Evolutionary conservation across 1,140 invertebrate species (phyloP), one percentile per base, ranked within the genome.

Genomic region (Stratiolaelaps scimitus): DNA sequence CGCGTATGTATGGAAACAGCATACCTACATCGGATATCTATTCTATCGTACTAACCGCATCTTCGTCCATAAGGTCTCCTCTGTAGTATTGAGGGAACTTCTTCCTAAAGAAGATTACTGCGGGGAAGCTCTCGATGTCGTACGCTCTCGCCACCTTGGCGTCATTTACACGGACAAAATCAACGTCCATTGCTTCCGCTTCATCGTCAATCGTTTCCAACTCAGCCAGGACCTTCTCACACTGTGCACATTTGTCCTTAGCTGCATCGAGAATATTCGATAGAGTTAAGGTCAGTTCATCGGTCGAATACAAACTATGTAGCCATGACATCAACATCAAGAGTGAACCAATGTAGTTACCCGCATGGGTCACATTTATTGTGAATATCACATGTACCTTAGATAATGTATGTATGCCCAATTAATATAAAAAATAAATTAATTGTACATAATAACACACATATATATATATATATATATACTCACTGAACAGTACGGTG

Each of bases 201-300:
- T 92, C 89, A 72, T 93, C 89, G 72, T 93, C 90, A 72, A 95
- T 93, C 70, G 92, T 92, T 76, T 95, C 91, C 45, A 95, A 74
- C 76, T 93, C 89, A 71, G 83, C 83, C 0, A 94, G 78, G 66
- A 93, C 92, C 72, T 88, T 89, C 69, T 88, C 86, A 46, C 87
- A 87, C 72, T 88, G 88, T 71, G 91, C 89, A 72, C 91, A 88
- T 7, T 85, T 85, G 78, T 92, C 88, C 72, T 87, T 85, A 74
- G 90, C 88, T 90, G 72, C 19, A 69, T 40, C 10, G 34, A 4
- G 56, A 43, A 30, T 29, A 45, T 66, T 28, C 6, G 65, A 47
- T 13, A 43, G 6, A 60, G 17, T 40, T 67, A 43, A 20, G n/a
- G 17, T 19, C 28, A 10, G 67, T 47, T 0, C 46, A 40, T 28